These are phyloP conservation scores for Prunella strophiata DNA, from an alignment of 2,797 vertebrate species.

Conservation along the genomic window DNA sequence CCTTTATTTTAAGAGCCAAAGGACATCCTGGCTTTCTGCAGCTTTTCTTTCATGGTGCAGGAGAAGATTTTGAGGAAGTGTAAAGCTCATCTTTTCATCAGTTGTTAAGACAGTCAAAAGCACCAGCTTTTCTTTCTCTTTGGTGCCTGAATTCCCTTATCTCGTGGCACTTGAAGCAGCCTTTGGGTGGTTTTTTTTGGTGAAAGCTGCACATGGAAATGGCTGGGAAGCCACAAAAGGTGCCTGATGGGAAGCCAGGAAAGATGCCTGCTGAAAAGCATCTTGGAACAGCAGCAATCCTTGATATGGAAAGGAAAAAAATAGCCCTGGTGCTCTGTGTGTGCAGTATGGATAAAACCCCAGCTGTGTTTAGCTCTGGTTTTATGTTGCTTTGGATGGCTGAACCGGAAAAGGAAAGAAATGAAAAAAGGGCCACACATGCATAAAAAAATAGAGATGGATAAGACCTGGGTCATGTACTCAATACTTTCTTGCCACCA, in stretches of 20 bases:
- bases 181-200: neutral
- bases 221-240: neutral
- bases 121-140: neutral
- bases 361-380: neutral
- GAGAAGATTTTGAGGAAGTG: neutral
- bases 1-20: neutral
- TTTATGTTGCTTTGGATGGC: neutral
- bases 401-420: slow-evolving; percentile 53
- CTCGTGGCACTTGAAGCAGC: neutral
- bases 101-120: neutral
- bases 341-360: neutral
- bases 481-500: neutral
- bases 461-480: slow-evolving; percentile 24
- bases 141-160: neutral
- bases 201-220: neutral
- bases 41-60: neutral
- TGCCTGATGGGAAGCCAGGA: neutral
- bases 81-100: neutral
- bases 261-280: neutral
- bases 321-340: neutral
- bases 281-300: neutral
- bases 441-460: slow-evolving; percentile 26
- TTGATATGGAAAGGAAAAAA: neutral
- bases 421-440: neutral
- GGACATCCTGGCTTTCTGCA: neutral